Evolutionary conservation across 2,888 invertebrate genomes (phyloP), one percentile per base, ranked within the genome.

Genomic region (Anoncus sp.): DNA sequence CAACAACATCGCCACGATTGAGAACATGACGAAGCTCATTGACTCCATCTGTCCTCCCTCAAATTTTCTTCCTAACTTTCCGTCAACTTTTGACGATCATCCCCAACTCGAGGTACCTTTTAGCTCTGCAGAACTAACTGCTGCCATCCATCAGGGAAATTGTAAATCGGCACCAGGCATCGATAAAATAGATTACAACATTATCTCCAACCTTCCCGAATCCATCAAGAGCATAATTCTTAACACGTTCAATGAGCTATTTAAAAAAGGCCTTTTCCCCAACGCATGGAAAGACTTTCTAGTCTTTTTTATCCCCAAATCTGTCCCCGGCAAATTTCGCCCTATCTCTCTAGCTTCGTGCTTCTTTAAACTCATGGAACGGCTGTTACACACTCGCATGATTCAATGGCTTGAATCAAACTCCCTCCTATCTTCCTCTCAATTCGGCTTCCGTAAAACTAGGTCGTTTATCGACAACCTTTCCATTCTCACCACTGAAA

Each of bases 251-350:
- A 69, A 57, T 10, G 4, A 18, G 0, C n/a, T 69, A 3, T 12
- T 66, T 3, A 35, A n/a, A 7, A 10, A 40, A 1, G 51, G 53
- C 14, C 12, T 49, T 10, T 66, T 66, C 3, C 66, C 66, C 3
- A n/a, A 35, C 1, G 3, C 43, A 0, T 66, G 40, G 60, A 35
- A 62, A 16, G 16, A 51, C 2, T 49, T 62, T 6, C 27, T 53
- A 0, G 10, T 75, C 5, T 75, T 75, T 14, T 65, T 75, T 9
- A 70, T n/a, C n/a, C n/a, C n/a, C n/a, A n/a, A n/a, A n/a, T n/a
- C n/a, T n/a, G n/a, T n/a, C n/a, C n/a, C n/a, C n/a, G n/a, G n/a
- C n/a, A n/a, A n/a, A n/a, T n/a, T n/a, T n/a, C n/a, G n/a, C n/a
- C n/a, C n/a, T n/a, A n/a, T n/a, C n/a, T n/a, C n/a, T n/a, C n/a